A percentile compares a stretch with the other conserved stretches of the same genome.
Evolutionary conservation across 2,797 vertebrate species (phyloP).

Genomic region (Liparis tanakae): DNA sequence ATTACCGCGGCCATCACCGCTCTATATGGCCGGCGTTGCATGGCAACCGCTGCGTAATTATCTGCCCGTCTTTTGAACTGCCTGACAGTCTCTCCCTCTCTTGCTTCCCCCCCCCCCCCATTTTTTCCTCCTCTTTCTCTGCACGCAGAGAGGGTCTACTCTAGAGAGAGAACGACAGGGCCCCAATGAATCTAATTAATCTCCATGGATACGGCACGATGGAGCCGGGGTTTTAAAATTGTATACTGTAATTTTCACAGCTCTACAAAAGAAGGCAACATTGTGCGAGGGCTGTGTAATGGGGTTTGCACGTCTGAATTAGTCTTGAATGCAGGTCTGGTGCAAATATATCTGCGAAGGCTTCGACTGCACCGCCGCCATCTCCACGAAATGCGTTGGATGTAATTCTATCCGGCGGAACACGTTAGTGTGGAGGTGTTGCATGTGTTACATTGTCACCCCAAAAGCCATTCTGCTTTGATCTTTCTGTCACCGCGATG

Average conservation of each 20-base stretch:
- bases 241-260: conserved; percentile 33
- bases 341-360: conserved; percentile 22
- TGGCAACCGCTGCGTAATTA: conserved; percentile 64
- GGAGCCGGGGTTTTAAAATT: conserved; percentile 25
- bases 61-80: conserved; percentile 51
- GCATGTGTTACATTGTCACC: not conserved
- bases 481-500: not conserved
- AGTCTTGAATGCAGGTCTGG: conserved; percentile 3
- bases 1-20: conserved; percentile 68
- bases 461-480: not conserved
- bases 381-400: conserved; percentile 7
- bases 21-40: conserved; percentile 65
- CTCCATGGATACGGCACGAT: conserved; percentile 40
- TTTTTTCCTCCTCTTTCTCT: conserved; percentile 15
- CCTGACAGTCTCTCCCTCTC: conserved; percentile 30
- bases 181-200: conserved; percentile 44
- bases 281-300: conserved; percentile 18
- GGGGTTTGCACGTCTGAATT: conserved; percentile 25
- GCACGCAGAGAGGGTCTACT: not conserved
- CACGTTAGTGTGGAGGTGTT: conserved; percentile 1
- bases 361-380: not conserved
- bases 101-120: not conserved
- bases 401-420: not conserved
- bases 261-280: conserved; percentile 25
- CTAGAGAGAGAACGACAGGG: conserved; percentile 1